Evolutionary conservation across 2,888 invertebrate species (phyloP).

Genomic region (Drosophila ustulata): DNA sequence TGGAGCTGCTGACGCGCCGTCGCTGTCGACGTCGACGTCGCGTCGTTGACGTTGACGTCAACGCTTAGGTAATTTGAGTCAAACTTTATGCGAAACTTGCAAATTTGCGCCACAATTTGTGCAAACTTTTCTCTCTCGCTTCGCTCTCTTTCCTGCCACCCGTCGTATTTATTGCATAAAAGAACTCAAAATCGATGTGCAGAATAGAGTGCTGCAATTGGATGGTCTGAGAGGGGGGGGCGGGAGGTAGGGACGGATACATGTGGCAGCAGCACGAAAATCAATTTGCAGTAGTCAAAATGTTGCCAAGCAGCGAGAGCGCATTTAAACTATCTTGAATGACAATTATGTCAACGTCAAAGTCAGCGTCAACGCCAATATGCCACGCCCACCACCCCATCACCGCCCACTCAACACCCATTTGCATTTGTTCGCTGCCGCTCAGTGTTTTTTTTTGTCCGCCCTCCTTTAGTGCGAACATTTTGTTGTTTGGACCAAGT

Average conservation of each 20-base stretch:
- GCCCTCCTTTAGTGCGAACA: slow-evolving; percentile 13
- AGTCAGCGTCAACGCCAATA: background rate
- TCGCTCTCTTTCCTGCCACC: background rate
- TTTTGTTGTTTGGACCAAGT: slow-evolving; percentile 16
- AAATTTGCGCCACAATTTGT: slow-evolving; percentile 77
- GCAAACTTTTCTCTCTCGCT: slow-evolving; percentile 60
- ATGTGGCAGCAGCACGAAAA: slow-evolving; percentile 40
- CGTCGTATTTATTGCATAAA: slow-evolving; percentile 38
- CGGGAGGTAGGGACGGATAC: background rate
- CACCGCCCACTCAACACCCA: slow-evolving; percentile 36
- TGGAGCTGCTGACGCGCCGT: slow-evolving; percentile 33
- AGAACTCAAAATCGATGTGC: slow-evolving; percentile 43
- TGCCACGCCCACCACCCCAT: background rate
- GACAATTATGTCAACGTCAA: slow-evolving; percentile 53
- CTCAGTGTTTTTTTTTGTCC: slow-evolving; percentile 2
- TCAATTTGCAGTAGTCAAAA: slow-evolving; percentile 61
- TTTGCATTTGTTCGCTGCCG: slow-evolving; percentile 43
- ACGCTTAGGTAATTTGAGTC: slow-evolving; percentile 72
- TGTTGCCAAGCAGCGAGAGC: slow-evolving; percentile 58
- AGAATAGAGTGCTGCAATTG: background rate
- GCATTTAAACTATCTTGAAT: slow-evolving; percentile 64
- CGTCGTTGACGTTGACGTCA: slow-evolving; percentile 15
- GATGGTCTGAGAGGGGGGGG: background rate
- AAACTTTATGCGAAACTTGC: slow-evolving; percentile 78
- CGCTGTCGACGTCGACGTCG: background rate